These are phyloP conservation scores for Cyprinodon diabolis DNA, from an alignment of 2,797 vertebrate species.

Conservation along the genomic window DNA sequence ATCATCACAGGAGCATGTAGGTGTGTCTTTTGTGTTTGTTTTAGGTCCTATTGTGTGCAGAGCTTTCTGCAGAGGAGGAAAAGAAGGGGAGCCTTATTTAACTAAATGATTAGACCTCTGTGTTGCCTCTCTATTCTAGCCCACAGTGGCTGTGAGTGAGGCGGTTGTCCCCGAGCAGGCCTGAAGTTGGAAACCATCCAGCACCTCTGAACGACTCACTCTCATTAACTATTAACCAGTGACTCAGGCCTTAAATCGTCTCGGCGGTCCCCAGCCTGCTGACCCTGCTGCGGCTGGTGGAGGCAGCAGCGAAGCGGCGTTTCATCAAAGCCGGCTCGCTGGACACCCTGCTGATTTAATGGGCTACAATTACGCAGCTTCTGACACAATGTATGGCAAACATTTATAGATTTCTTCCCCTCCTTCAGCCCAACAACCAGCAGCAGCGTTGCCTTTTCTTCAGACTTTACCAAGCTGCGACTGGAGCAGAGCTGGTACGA, in stretches of 20 bases:
- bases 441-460: slow-evolving; percentile 18
- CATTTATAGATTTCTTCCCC: slow-evolving; percentile 71
- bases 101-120: slow-evolving; percentile 60
- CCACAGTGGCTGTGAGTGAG: slow-evolving; percentile 25
- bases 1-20: not conserved
- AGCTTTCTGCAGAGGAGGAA: slow-evolving; percentile 38
- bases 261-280: slow-evolving; percentile 60
- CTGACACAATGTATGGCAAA: slow-evolving; percentile 72
- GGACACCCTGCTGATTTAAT: slow-evolving; percentile 72
- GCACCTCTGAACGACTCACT: slow-evolving; percentile 53
- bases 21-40: slow-evolving; percentile 36
- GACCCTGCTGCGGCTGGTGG: slow-evolving; percentile 67
- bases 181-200: slow-evolving; percentile 52
- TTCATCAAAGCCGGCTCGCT: slow-evolving; percentile 62
- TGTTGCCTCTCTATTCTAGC: slow-evolving; percentile 46
- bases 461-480: slow-evolving; percentile 25
- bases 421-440: slow-evolving; percentile 47
- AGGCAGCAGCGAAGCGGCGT: slow-evolving; percentile 47
- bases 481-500: slow-evolving; percentile 26
- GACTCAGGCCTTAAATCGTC: slow-evolving; percentile 66
- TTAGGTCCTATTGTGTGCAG: slow-evolving; percentile 19
- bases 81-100: slow-evolving; percentile 52
- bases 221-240: slow-evolving; percentile 76
- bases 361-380: slow-evolving; percentile 69
- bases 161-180: slow-evolving; percentile 45